These are phyloP conservation scores for Sceloporus tristichus DNA, from an alignment of 2,113 vertebrate species.

Conservation along the genomic window DNA sequence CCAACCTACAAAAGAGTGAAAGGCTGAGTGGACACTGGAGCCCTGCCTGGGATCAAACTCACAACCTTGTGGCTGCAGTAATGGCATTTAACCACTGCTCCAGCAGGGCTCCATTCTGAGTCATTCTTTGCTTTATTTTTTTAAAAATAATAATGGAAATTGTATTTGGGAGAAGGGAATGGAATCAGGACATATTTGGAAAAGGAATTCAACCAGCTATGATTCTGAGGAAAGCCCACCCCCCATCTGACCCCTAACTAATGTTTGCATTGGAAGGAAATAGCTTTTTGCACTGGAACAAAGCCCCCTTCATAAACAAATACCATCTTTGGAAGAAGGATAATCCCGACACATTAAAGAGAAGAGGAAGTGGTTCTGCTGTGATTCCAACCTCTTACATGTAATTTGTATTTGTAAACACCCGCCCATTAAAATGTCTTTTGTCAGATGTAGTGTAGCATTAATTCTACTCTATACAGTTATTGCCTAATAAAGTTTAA, in stretches of 20 bases:
- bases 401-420: neutral
- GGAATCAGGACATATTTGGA: neutral
- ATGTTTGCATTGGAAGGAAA: neutral
- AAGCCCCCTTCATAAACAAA: neutral
- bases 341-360: neutral
- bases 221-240: too few relatives aligned
- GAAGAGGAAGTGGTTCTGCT: neutral
- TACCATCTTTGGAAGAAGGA: neutral
- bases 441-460: neutral
- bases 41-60: too few relatives aligned
- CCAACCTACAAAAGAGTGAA: too few relatives aligned
- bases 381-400: neutral
- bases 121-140: too few relatives aligned
- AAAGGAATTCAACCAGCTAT: neutral
- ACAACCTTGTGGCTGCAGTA: too few relatives aligned
- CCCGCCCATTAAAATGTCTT: neutral
- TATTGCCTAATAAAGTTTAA: neutral
- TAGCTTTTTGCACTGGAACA: neutral
- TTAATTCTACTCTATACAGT: too few relatives aligned
- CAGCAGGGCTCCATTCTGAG: too few relatives aligned
- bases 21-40: too few relatives aligned
- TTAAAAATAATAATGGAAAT: neutral
- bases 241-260: neutral
- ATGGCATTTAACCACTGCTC: too few relatives aligned
- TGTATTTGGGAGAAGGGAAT: too few relatives aligned